Conservation (phyloP, 2,113 vertebrate genomes). For the Hypocryptadius cinnamomeus region DNA sequence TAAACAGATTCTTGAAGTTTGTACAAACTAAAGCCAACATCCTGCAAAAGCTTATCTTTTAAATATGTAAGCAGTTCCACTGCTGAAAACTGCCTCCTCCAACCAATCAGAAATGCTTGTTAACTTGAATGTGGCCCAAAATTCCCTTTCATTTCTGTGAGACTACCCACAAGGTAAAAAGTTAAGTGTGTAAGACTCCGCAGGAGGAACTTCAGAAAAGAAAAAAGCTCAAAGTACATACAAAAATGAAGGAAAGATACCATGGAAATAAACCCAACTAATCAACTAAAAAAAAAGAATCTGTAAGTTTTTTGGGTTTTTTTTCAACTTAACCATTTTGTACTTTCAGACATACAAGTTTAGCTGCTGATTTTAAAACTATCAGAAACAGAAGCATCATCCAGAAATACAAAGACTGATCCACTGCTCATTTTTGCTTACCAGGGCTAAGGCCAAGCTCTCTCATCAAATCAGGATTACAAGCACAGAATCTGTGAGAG, state of each 20-base stretch:
- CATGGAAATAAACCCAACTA: background rate
- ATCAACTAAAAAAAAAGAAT: background rate
- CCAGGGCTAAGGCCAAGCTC: slow-evolving; percentile 96
- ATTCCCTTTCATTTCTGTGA: background rate
- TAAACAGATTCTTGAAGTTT: background rate
- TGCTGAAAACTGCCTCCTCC: background rate
- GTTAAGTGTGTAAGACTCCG: background rate
- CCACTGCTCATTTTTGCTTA: slow-evolving; percentile 62
- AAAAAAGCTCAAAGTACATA: background rate
- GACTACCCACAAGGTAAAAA: background rate
- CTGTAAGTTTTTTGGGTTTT: rapidly evolving
- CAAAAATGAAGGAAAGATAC: background rate
- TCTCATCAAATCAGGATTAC: slow-evolving; percentile 88
- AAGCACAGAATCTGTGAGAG: slow-evolving; percentile 95
- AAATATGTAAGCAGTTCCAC: background rate
- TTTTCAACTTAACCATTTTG: background rate
- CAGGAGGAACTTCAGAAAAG: background rate
- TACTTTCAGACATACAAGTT: background rate
- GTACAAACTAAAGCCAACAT: background rate
- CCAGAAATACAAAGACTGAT: background rate
- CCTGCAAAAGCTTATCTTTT: background rate
- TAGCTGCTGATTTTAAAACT: background rate
- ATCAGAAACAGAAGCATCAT: background rate
- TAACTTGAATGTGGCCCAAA: background rate
- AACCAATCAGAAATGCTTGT: background rate